These are phyloP conservation scores for Sapajus apella DNA, from an alignment of 2,113 vertebrate genomes.

Conservation along the genomic window DNA sequence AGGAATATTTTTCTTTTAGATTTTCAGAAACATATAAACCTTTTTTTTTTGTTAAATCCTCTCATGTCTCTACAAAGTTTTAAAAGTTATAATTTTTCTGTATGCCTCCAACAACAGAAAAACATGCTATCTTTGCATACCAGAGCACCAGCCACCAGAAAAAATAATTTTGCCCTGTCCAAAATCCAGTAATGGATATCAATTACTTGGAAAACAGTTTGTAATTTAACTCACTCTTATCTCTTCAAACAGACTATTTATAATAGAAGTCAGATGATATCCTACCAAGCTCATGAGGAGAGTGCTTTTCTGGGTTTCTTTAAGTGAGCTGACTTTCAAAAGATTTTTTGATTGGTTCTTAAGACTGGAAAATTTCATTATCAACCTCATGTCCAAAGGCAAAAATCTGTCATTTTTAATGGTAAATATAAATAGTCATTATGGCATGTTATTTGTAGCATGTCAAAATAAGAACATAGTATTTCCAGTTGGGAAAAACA, in stretches of 20 bases:
- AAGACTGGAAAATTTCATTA: constrained; percentile 23
- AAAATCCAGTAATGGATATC: constrained; percentile 74
- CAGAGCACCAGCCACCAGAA: constrained; percentile 62
- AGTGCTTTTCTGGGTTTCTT: constrained; percentile 26
- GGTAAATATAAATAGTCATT: constrained; percentile 60
- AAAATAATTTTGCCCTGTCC: constrained; percentile 59
- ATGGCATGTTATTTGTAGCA: neutral
- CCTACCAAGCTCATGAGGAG: neutral
- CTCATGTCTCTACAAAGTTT: constrained; percentile 74
- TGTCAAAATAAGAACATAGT: constrained; percentile 45
- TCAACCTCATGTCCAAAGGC: constrained; percentile 54
- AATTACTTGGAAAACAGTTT: constrained; percentile 72
- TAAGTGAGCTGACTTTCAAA: constrained; percentile 43
- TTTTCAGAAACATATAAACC: constrained; percentile 69
- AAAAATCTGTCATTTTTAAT: constrained; percentile 27
- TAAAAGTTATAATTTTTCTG: constrained; percentile 66
- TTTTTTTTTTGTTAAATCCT: constrained; percentile 72
- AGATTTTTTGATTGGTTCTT: constrained; percentile 34
- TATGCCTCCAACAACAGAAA: constrained; percentile 66
- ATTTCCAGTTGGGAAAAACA: constrained; percentile 19
- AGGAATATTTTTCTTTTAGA: constrained; percentile 81
- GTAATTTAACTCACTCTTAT: constrained; percentile 50
- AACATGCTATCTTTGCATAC: constrained; percentile 66
- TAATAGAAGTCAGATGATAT: constrained; percentile 42
- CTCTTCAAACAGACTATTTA: constrained; percentile 46